Evolutionary conservation across 2,888 invertebrate species (phyloP), one percentile per base, ranked within the genome.

Genomic region (Cynaeus angustus): DNA sequence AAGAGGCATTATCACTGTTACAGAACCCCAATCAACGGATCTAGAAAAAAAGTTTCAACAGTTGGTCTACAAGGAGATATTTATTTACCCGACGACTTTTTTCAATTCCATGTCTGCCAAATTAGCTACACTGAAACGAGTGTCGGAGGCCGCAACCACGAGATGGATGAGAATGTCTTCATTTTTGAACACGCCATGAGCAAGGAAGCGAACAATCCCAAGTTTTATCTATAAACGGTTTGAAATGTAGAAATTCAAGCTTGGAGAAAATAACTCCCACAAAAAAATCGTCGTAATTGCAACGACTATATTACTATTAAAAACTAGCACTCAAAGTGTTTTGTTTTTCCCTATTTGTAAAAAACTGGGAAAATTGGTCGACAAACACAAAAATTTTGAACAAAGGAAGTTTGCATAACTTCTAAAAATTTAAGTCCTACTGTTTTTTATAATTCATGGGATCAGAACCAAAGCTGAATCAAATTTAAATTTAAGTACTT

Each of bases 121-220:
- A 81, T 95, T 95, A 59, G 95, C 95, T 46, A 97, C 94, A 84
- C 92, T 94, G 83, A 93, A 96, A 72, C 97, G 88, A 0, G 96
- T 94, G 81, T 97, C 97, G 0, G 97, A 92, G 0, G 95, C 93
- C 1, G 94, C 96, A 4, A 97, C 91, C 6, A 97, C 91, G 68
- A 96, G 86, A 62, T 94, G 92, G 71, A 93, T 85, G 14, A 95
- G 87, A 26, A 93, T 89, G 68, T 94, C 94, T 16, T 89, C 88
- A 78, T 92, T 91, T 21, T 89, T 88, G 78, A 96, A 93, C 41
- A 95, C 88, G 53, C 94, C 94, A 74, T 91, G 89, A 50, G 91
- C 90, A 62, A 97, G 87, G 79, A 97, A 94, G 80, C 93, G 94
- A 1, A 97, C 91, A 77, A 94, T 90, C 28, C 93, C 93, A 74